Evolutionary conservation across 2,888 invertebrate genomes (phyloP), one percentile per base, ranked within the genome.

Genomic region (Eupeodes latifasciatus): DNA sequence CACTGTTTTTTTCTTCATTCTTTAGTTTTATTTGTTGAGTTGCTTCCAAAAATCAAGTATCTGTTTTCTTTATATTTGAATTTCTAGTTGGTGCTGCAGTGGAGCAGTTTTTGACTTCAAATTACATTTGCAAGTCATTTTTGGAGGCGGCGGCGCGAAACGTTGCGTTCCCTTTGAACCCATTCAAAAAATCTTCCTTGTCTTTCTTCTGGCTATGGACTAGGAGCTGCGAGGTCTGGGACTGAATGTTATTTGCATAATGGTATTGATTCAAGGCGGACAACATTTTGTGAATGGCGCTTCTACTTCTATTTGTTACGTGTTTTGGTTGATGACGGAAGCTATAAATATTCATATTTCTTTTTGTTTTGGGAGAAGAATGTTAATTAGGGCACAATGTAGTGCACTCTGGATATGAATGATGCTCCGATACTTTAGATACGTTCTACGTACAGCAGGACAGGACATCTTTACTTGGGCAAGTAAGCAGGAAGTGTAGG

Each of bases 91-190:
- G 55, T 11, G 49, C 66, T 66, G 72, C 64, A 71, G 64, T 34
- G 49, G n/a, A 72, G 64, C 78, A 64, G 79, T 74, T 84, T 84
- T 69, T 75, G 79, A 74, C 84, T 84, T 80, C 71, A 83, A 75
- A 82, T 79, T 86, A 75, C 82, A 82, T 86, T 83, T 83, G 82
- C 82, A 79, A 86, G 83, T 83, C 83, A 83, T 82, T 79, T 79
- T 82, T 55, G 40, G 55, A 64, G 64, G 53, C 62, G 64, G 53
- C 62, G 82, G 51, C 19, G 44, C 55, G 53, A 78, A 62, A 44
- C 47, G 67, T 59, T 55, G 71, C 27, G 9, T 69, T 53, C 53
- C 7, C 7, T 34, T 47, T 19, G 2, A 66, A 19, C 19, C 19
- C 47, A 9, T 53, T 16, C 36, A 66, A 27, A 11, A 66, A 49